Evolutionary conservation across 2,113 vertebrate genomes (phyloP).

Genomic region (mouse (Mus musculus)): DNA sequence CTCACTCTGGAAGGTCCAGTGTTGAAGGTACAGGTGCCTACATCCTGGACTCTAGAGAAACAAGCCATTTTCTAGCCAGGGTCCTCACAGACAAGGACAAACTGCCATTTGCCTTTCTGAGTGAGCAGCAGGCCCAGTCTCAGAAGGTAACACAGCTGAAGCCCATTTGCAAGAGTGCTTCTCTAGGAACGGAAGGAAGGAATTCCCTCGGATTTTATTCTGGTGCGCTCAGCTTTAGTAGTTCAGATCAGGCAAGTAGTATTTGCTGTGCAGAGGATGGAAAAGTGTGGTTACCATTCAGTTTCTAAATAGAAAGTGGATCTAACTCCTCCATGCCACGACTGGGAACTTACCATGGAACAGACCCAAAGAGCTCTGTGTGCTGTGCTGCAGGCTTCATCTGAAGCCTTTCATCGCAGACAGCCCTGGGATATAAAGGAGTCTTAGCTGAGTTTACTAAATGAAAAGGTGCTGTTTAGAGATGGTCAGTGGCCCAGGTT

Average conservation of each 20-base stretch:
- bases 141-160: neutral
- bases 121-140: neutral
- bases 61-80: accelerated
- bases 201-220: neutral
- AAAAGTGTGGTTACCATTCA: neutral
- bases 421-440: neutral
- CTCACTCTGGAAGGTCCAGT: neutral
- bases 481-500: neutral
- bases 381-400: neutral
- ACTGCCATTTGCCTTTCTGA: neutral
- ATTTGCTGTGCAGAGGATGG: neutral
- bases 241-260: neutral
- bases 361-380: neutral
- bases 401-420: neutral
- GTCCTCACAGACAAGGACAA: neutral
- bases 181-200: neutral
- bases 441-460: neutral
- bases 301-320: neutral
- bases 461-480: neutral
- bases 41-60: neutral
- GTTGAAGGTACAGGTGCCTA: neutral
- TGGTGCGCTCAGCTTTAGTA: neutral
- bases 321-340: neutral
- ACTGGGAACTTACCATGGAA: neutral
- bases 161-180: neutral